Percentiles rank a stretch among this genome's conserved stretches.
phyloP scores from a whole-genome alignment of 1,140 invertebrate species.

The Prorops nasuta region DNA sequence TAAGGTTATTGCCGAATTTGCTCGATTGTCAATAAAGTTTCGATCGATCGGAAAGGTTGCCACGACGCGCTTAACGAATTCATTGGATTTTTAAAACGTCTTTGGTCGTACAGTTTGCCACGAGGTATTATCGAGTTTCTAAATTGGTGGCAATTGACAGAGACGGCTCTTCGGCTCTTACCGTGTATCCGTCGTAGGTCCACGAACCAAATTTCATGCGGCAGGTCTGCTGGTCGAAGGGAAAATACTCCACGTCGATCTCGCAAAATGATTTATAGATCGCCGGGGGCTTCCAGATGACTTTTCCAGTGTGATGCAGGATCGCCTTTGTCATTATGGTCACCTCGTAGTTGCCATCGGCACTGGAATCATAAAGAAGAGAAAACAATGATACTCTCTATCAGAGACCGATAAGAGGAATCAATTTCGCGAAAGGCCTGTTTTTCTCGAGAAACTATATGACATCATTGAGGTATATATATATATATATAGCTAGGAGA shows the following conservation, averaged over 20 bases:
- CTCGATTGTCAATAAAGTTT: background rate
- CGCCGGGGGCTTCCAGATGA: conserved; percentile 95
- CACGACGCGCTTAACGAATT: background rate
- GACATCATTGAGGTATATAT: too few relatives aligned
- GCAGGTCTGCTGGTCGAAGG: conserved; percentile 94
- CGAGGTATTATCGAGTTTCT: background rate
- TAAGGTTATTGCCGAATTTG: background rate
- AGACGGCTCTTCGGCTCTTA: conserved; percentile 49
- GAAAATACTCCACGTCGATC: conserved; percentile 96
- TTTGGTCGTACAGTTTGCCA: background rate
- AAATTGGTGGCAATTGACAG: too few relatives aligned
- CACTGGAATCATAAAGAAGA: conserved; percentile 65
- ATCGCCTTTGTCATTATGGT: conserved; percentile 97
- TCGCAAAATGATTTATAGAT: conserved; percentile 98
- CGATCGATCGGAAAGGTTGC: too few relatives aligned
- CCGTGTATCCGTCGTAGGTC: conserved; percentile 91
- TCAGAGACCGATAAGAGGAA: background rate
- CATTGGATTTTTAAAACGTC: background rate
- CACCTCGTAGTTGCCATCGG: conserved; percentile 97
- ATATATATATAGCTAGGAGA: too few relatives aligned
- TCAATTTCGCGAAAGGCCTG: too few relatives aligned
- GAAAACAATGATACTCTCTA: background rate
- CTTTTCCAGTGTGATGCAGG: conserved; percentile 87
- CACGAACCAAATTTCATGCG: conserved; percentile 97
- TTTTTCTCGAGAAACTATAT: too few relatives aligned